Base-by-base conservation (phyloP, 2,113 vertebrate genomes). In the Neotoma lepida region DNA sequence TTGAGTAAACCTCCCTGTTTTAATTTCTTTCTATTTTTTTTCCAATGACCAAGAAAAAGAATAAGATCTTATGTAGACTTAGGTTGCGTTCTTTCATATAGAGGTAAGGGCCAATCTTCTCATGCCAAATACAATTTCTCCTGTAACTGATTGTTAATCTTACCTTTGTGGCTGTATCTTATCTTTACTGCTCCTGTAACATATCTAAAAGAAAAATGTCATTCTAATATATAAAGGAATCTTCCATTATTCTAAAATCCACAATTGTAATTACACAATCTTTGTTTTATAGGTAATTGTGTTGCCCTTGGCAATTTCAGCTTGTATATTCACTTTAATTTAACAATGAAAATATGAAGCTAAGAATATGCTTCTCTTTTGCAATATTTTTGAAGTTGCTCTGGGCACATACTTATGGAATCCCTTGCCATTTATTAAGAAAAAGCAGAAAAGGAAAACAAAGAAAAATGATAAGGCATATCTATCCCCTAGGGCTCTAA, bases 401-500 rank as follows among this genome's bases (percentile, higher is more conserved):
- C 28, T 95, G 68, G 87, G 89, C 49, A 96, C 70, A 94, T 87
- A 82, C 82, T 94, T 90, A 89, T 9, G 78, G 64, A 88, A 93
- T 22, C 70, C 84, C 90, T 91, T 97, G 87, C 85, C 89, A 94
- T 95, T 97, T 95, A 94, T 95, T 96, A 96, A 88, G 84, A 94
- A 95, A 97, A 95, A 96, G 93, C 30, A 89, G 84, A 82, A 96
- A 94, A 96, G 68, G 63, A 89, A 97, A 96, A 56, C 74, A 94
- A 96, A 93, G 93, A 95, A 91, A 95, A 96, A 61, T 93, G 93
- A 93, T 94, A 95, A 94, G 91, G 58, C 41, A 41, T 88, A 96
- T 91, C 44, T n/a, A 86, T 82, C 80, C 89, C 85, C 74, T 68
- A 93, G 78, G 93, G 94, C 85, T 96, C 63, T 85, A 91, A 92